Conservation (phyloP, 2,113 vertebrate species). For the Fulmarus glacialis region DNA sequence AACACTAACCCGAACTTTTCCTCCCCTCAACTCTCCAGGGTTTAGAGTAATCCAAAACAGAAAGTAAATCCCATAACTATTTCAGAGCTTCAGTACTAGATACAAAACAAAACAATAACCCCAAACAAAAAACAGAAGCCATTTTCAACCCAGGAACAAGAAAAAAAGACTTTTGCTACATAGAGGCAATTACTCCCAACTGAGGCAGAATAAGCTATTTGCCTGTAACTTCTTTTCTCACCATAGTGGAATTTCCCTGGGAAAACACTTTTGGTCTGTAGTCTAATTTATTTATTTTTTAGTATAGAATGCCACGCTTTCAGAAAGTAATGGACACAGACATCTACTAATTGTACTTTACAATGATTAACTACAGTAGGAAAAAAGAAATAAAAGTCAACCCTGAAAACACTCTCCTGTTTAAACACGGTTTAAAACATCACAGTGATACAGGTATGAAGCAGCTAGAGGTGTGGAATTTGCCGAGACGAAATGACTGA, state of each 20-base stretch:
- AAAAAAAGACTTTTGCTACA: neutral
- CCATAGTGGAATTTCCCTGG: neutral
- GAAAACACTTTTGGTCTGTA: fast-evolving
- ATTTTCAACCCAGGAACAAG: neutral
- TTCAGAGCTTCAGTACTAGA: neutral
- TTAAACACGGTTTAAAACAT: neutral
- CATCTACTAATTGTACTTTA: neutral
- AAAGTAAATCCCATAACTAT: neutral
- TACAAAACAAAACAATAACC: neutral
- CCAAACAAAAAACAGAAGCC: neutral
- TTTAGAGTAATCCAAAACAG: neutral
- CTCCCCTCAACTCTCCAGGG: neutral
- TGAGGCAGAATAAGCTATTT: neutral
- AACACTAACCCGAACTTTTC: neutral
- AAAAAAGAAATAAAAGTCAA: neutral
- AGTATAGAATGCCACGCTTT: neutral
- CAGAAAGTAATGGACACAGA: neutral
- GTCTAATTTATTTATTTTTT: neutral
- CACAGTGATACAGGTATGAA: neutral
- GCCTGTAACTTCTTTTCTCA: neutral
- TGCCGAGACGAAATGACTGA: neutral
- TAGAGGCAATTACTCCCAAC: neutral
- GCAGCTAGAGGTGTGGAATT: neutral
- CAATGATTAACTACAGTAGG: neutral
- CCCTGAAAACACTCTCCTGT: neutral